Conservation (phyloP, 2,797 vertebrate genomes). For the Prionace glauca region DNA sequence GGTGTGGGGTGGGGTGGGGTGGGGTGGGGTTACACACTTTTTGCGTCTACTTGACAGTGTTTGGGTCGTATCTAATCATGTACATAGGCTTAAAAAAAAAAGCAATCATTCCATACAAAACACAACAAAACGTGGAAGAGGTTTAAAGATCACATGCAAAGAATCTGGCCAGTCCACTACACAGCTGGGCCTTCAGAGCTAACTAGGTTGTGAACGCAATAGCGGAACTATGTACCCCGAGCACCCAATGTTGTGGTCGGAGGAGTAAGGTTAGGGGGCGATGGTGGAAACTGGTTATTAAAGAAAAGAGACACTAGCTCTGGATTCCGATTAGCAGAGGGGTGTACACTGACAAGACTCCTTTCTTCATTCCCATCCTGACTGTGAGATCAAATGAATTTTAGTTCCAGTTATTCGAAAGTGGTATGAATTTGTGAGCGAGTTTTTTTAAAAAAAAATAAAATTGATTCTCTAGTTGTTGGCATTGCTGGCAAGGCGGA, state of each 20-base stretch:
- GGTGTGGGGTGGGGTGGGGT: not conserved
- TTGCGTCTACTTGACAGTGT: slow-evolving; percentile 10
- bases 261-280: not conserved
- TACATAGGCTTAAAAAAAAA: not conserved
- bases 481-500: not conserved
- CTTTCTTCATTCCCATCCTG: not conserved
- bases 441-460: not conserved
- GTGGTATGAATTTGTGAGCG: not conserved
- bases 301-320: not conserved
- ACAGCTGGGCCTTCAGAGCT: not conserved
- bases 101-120: not conserved
- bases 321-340: not conserved
- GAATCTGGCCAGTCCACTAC: not conserved
- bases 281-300: not conserved
- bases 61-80: not conserved
- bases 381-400: not conserved
- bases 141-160: slow-evolving; percentile 3
- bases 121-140: not conserved
- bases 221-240: not conserved
- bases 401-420: not conserved
- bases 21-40: not conserved
- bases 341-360: not conserved
- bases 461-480: not conserved
- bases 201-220: not conserved
- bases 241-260: not conserved